Evolutionary conservation across 1,140 invertebrate genomes (phyloP).

Genomic region (Pteromalus puparum): DNA sequence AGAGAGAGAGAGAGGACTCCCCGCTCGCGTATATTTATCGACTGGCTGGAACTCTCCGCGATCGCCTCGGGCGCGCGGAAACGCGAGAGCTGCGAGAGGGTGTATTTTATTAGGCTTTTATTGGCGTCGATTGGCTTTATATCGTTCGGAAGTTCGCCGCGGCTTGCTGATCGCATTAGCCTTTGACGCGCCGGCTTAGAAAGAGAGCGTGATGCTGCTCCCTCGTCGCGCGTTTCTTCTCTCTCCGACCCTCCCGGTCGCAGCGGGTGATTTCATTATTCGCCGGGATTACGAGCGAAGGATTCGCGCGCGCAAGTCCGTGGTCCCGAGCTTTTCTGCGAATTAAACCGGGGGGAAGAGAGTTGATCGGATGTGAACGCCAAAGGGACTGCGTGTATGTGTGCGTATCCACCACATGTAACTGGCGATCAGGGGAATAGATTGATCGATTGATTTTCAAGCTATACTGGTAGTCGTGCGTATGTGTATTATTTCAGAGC

Average conservation of each 20-base stretch:
- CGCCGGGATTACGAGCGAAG: background rate
- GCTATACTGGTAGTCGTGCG: no score
- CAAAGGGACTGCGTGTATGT: background rate
- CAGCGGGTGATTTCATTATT: conserved; percentile 33
- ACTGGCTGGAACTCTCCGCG: background rate
- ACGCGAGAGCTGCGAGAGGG: background rate
- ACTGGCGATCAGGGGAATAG: background rate
- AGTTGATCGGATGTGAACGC: background rate
- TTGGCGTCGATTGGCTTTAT: conserved; percentile 25
- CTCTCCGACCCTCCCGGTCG: background rate
- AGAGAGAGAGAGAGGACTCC: background rate
- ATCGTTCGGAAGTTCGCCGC: background rate
- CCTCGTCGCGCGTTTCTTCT: background rate
- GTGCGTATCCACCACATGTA: background rate
- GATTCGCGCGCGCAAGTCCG: background rate
- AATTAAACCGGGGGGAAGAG: background rate
- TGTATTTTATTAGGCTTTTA: conserved; percentile 36
- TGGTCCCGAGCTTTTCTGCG: background rate
- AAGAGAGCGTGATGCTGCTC: background rate
- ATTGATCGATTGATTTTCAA: background rate
- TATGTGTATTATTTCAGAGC: no score
- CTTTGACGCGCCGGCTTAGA: background rate
- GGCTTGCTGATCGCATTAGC: background rate
- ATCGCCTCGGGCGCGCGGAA: background rate
- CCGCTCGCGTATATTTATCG: background rate